Base-by-base conservation (phyloP, 2,113 vertebrate genomes). In the Noctilio leporinus region DNA sequence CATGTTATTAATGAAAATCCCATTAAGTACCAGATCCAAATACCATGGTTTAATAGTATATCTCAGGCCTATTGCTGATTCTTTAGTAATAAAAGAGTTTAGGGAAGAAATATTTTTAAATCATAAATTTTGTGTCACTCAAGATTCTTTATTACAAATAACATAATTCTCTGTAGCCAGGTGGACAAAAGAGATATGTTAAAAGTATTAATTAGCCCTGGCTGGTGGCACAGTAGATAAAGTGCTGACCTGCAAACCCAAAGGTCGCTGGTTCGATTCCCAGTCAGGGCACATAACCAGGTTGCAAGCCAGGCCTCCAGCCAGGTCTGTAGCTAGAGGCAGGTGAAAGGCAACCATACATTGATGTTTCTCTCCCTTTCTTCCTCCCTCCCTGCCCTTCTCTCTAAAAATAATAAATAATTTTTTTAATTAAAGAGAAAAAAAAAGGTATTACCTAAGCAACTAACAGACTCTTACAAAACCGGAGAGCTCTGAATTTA, bases 1-100 rank as follows among this genome's bases (percentile, higher is more conserved):
- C 26, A 45, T 82, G 38, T 55, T 45, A n/a, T 88, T 91, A 86
- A 70, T 88, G 17, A 85, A 82, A 95, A 91, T 90, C 53, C n/a
- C 76, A 0, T 88, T 88, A 78, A 84, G 14, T 35, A 88, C 19
- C 30, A 86, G 19, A 11, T 78, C 30, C 15, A 89, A 73, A 67
- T 19, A n/a, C 11, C 20, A 24, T 67, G 47, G 33, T 55, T 87
- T 67, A 40, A 55, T 90, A 83, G 6, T 17, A 51, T 59, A 8
- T 65, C 35, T 69, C 69, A 77, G 40, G 33, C 49, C 24, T 85
- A 69, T n/a, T 81, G 9, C 9, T 84, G 5, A 77, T 47, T 85
- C 7, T 77, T 72, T 15, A 72, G 43, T 87, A 90, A 64, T 14
- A 69, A 77, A 91, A 59, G 28, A 57, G 15, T 75, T 87, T 77